phyloP scores from a whole-genome alignment of 1,140 invertebrate species.

The Eurosta solidaginis region DNA sequence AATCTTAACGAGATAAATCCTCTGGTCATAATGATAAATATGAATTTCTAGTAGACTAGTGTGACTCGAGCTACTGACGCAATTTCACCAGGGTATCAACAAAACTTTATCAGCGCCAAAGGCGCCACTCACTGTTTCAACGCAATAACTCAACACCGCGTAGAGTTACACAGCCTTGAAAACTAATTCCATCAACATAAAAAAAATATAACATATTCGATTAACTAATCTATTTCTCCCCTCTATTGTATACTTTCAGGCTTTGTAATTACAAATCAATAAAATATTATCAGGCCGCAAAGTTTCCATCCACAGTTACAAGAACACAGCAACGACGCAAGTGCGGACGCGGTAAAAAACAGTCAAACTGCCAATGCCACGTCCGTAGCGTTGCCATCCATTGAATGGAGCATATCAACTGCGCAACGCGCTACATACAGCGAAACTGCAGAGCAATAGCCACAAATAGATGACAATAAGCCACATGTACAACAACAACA shows the following conservation, averaged over 20 bases:
- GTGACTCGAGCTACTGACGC: too few relatives aligned
- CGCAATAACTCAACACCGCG: too few relatives aligned
- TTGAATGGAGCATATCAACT: background rate
- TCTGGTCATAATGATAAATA: too few relatives aligned
- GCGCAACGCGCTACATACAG: background rate
- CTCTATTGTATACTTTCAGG: slow-evolving; percentile 44
- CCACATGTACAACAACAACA: background rate
- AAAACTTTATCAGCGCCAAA: too few relatives aligned
- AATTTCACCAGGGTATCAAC: too few relatives aligned
- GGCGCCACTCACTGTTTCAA: too few relatives aligned
- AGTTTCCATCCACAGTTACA: slow-evolving; percentile 31
- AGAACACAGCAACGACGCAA: background rate
- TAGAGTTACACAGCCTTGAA: too few relatives aligned
- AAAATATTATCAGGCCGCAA: slow-evolving; percentile 50
- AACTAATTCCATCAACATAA: too few relatives aligned
- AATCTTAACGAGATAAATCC: too few relatives aligned
- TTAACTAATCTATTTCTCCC: background rate
- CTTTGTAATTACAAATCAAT: slow-evolving; percentile 50
- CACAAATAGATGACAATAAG: slow-evolving; percentile 18
- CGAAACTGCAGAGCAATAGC: background rate
- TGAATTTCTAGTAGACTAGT: too few relatives aligned
- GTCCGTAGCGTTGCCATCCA: background rate
- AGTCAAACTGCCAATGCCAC: background rate
- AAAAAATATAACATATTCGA: too few relatives aligned
- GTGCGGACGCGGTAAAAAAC: background rate